Conservation (phyloP, 2,888 invertebrate genomes). For the Brachylomia viminalis region DNA sequence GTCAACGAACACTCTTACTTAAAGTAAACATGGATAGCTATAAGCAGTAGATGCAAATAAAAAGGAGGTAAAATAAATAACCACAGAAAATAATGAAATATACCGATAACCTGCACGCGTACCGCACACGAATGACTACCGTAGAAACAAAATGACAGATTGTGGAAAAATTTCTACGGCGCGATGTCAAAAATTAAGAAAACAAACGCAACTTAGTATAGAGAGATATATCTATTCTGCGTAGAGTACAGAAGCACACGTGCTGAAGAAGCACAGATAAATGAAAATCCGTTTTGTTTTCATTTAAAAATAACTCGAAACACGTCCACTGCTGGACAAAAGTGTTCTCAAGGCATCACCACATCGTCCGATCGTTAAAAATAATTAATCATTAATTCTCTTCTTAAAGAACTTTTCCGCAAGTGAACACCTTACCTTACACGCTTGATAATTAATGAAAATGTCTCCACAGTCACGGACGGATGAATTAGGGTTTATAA, state of each 20-base stretch:
- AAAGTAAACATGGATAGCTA: background rate
- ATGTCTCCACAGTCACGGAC: conserved; percentile 52
- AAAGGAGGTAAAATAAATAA: background rate
- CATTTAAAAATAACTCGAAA: background rate
- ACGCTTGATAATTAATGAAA: conserved; percentile 39
- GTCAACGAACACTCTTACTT: background rate
- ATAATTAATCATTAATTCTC: background rate
- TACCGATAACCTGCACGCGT: background rate
- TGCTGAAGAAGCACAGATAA: background rate
- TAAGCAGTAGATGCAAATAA: background rate
- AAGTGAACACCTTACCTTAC: conserved; percentile 11
- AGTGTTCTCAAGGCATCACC: background rate
- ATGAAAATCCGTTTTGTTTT: background rate
- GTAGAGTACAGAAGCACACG: background rate
- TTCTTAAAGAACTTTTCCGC: background rate
- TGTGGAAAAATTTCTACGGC: background rate
- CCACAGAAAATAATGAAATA: background rate
- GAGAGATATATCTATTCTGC: background rate
- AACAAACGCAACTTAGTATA: background rate
- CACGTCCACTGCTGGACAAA: background rate
- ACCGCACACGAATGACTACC: background rate
- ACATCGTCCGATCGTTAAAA: background rate
- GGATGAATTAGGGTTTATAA: conserved; percentile 40
- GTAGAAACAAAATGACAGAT: background rate
- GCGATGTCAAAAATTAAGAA: background rate